Percentiles rank a stretch among this genome's conserved stretches.
Conservation (phyloP, 2,797 vertebrate genomes). For the Chelidonichthys spinosus region DNA sequence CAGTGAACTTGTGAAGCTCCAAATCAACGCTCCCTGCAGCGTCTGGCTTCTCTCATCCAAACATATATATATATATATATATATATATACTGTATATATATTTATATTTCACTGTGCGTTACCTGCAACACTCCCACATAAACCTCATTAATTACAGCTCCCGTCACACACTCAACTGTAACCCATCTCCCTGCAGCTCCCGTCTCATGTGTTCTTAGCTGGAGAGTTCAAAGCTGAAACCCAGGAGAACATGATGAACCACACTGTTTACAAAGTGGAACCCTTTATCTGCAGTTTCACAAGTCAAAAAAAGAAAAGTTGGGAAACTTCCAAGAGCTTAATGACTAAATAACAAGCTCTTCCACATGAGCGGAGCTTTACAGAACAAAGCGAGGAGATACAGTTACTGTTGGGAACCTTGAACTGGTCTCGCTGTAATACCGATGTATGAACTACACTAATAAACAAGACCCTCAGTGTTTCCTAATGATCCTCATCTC, state of each 20-base stretch:
- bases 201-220: neutral
- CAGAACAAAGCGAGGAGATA: neutral
- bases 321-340: neutral
- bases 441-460: no score
- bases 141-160: neutral
- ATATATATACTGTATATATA: neutral
- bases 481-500: no score
- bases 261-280: neutral
- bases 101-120: slow-evolving; percentile 1
- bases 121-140: slow-evolving; percentile 8
- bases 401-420: neutral
- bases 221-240: neutral
- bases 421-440: no score
- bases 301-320: neutral
- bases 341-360: slow-evolving; percentile 22
- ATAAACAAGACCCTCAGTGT: no score
- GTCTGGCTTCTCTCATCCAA: neutral
- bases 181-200: neutral
- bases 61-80: no score
- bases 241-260: no score
- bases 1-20: slow-evolving; percentile 44
- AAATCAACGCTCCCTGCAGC: slow-evolving; percentile 14
- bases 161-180: neutral
- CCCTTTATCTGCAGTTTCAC: neutral
- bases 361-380: neutral